Conservation (phyloP, 2,888 invertebrate genomes). For the Aplocera efformata region DNA sequence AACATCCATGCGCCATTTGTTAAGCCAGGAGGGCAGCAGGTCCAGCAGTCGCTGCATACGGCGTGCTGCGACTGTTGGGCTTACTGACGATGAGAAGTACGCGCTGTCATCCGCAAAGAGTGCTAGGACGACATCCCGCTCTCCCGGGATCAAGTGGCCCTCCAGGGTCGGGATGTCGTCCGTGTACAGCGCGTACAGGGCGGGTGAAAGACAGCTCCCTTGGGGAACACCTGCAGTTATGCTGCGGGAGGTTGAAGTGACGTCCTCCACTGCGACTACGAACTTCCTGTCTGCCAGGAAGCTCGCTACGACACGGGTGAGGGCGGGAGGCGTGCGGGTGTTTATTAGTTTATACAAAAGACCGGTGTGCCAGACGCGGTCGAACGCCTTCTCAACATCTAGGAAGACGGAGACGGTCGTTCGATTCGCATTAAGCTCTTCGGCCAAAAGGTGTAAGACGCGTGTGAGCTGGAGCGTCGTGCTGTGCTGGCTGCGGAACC, state of each 20-base stretch:
- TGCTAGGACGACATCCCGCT: conserved; percentile 1
- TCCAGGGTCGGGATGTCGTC: conserved; percentile 24
- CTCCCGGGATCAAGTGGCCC: background rate
- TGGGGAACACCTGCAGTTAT: conserved; percentile 3
- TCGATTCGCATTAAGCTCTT: too few relatives aligned
- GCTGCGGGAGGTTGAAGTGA: too few relatives aligned
- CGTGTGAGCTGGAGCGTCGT: too few relatives aligned
- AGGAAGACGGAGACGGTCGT: too few relatives aligned
- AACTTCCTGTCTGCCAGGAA: too few relatives aligned
- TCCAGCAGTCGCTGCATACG: conserved; percentile 16
- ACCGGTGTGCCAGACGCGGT: conserved; percentile 30
- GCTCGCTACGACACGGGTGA: conserved; percentile 32
- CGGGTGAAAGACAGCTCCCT: conserved; percentile 19
- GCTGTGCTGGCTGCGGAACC: conserved; percentile 27
- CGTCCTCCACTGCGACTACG: too few relatives aligned
- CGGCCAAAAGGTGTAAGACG: too few relatives aligned
- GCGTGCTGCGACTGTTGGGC: background rate
- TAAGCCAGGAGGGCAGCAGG: conserved; percentile 21
- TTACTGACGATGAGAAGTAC: background rate
- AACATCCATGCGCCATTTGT: conserved; percentile 18
- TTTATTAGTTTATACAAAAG: conserved; percentile 20
- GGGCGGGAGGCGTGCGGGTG: conserved; percentile 17
- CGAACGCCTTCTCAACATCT: too few relatives aligned
- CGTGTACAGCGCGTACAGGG: conserved; percentile 22
- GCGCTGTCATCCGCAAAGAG: conserved; percentile 11